Evolutionary conservation across 2,888 invertebrate species (phyloP), one percentile per base, ranked within the genome.

Genomic region (Erebia palarica): DNA sequence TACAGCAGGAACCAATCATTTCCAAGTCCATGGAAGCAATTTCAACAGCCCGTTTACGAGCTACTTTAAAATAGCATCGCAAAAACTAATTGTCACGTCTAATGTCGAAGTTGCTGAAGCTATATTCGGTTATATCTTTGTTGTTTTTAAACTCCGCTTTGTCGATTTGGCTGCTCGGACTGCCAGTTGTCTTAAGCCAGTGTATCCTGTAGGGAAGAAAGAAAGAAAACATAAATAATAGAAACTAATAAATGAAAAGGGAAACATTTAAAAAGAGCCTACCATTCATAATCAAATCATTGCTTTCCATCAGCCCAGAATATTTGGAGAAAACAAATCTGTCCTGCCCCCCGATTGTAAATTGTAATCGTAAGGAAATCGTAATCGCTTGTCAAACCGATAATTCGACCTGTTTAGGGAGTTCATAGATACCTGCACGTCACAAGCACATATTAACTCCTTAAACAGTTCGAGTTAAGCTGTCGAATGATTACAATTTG

Each of bases 111-210:
- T 89, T 83, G 0, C 87, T 75, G 75, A 91, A 94, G 0, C 91
- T 87, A 70, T 84, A 95, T 3, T 92, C 84, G 0, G 84, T 64
- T n/a, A 96, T 93, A 73, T 94, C 91, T 74, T 93, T 94, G 73
- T 94, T 94, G 80, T 96, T 95, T 18, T 90, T 92, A 84, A 97
- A 97, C 74, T 95, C 95, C 0, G 95, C 95, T 83, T 95, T 96
- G 10, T 96, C 96, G 76, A 97, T 97, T 76, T 91, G 91, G 61
- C 96, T 96, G 76, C 94, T 93, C 0, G 97, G 97, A 84, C 97
- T 97, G 58, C 97, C 97, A 7, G 93, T 95, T 47, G 91, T 92
- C 78, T 94, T 92, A 67, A 97, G 76, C 93, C 94, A 94, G 49
- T 86, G 80, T 82, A 90, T 89, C 94, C 95, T 94, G 85, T 80